Conservation (phyloP, 2,888 invertebrate species). For the Phania funesta region DNA sequence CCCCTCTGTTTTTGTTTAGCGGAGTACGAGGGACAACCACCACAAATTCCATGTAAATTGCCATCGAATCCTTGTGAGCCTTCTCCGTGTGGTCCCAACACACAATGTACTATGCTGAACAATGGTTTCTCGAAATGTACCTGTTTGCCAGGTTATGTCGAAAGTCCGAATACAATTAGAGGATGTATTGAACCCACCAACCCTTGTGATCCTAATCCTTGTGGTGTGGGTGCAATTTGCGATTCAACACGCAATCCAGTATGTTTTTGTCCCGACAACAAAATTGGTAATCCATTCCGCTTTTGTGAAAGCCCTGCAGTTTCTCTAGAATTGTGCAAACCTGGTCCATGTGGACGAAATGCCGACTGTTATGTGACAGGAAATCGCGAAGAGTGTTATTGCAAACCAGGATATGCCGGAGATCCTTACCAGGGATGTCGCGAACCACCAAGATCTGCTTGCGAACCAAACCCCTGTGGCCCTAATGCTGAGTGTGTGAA, state of each 20-base stretch:
- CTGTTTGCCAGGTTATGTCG: conserved; percentile 90
- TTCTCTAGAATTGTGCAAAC: conserved; percentile 86
- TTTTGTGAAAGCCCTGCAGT: conserved; percentile 85
- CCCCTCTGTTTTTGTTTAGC: conserved; percentile 93
- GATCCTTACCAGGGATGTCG: conserved; percentile 90
- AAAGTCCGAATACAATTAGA: conserved; percentile 92
- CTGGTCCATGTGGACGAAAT: conserved; percentile 91
- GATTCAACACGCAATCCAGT: conserved; percentile 89
- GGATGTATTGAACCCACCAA: conserved; percentile 90
- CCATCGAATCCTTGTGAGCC: conserved; percentile 91
- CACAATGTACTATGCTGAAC: conserved; percentile 88
- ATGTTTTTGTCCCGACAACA: conserved; percentile 92
- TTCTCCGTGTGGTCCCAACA: conserved; percentile 93
- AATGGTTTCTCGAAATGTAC: conserved; percentile 94
- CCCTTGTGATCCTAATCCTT: conserved; percentile 91
- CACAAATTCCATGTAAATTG: conserved; percentile 85
- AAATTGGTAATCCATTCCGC: conserved; percentile 91
- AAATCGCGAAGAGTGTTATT: conserved; percentile 92
- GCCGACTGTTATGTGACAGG: conserved; percentile 91
- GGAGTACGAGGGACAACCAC: conserved; percentile 92
- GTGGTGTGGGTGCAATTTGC: conserved; percentile 89
- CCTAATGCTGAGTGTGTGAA: conserved; percentile 87
- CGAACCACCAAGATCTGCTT: conserved; percentile 85
- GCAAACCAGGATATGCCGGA: conserved; percentile 87
- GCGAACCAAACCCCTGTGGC: conserved; percentile 90